Conservation (phyloP, 2,797 vertebrate species). For the Fratercula arctica region DNA sequence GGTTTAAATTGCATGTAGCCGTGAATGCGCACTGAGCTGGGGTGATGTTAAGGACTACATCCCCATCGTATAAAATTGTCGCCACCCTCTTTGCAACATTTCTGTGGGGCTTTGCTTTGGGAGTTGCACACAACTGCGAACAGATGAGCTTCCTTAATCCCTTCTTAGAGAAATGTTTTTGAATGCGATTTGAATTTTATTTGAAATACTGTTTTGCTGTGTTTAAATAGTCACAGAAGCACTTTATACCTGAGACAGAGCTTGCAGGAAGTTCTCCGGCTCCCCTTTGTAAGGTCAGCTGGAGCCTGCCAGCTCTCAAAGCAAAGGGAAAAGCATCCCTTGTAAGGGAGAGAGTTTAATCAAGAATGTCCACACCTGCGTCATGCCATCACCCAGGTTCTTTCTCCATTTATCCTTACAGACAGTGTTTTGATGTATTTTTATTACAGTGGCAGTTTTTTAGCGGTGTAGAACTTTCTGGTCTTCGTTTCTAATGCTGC, state of each 20-base stretch:
- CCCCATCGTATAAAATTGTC: neutral
- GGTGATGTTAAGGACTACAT: neutral
- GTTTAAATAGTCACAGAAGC: neutral
- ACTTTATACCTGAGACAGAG: neutral
- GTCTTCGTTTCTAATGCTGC: slow-evolving; percentile 38
- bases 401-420: neutral
- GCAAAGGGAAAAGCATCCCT: neutral
- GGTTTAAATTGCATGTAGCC: neutral
- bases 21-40: accelerated
- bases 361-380: neutral
- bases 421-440: neutral
- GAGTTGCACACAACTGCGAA: neutral
- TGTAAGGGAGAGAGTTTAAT: neutral
- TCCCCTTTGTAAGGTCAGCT: neutral
- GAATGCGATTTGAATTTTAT: neutral
- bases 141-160: neutral
- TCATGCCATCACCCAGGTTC: neutral
- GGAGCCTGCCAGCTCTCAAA: neutral
- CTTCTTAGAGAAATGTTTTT: neutral
- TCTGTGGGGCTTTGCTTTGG: neutral
- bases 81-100: neutral
- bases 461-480: neutral
- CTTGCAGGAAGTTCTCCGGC: neutral
- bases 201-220: neutral
- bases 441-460: neutral